Evolutionary conservation across 2,888 invertebrate species (phyloP), one percentile per base, ranked within the genome.

Genomic region (Euzetes globulus): DNA sequence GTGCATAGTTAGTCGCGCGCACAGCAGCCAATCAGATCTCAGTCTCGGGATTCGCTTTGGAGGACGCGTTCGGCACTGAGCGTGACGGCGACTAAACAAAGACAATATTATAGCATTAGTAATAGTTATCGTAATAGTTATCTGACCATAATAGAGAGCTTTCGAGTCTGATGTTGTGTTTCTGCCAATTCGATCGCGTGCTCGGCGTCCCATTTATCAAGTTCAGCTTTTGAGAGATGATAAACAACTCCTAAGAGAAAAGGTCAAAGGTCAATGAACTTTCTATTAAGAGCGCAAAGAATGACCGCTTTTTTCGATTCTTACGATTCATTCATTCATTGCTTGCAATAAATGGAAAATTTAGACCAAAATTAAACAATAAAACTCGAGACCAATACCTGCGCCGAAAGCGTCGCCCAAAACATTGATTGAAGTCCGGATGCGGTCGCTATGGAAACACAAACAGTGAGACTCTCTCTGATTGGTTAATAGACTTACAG

Each of bases 341-440:
- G 33, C 11, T 71, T 19, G 71, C 19, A 19, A 71, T n/a, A 71
- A 52, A 68, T 25, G 29, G 68, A 25, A 29, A 33, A 33, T 13
- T 27, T 33, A 6, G 4, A 33, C 4, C 5, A 33, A 33, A 33
- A 33, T 6, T 6, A 33, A 33, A 33, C 33, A 6, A 9, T 33
- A 33, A 33, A 33, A 33, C 33, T 33, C 33, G 11, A 86, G 85
- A n/a, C n/a, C n/a, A 73, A 85, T 84, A 60, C 85, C 86, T n/a
- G 86, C 86, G 27, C 86, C 86, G 79, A 83, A 86, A 68, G 85
- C 85, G 80, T 86, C 86, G 29, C 86, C 86, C 25, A 87, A 80
- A 6, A 86, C 86, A 79, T 86, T 86, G 78, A 86, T 83, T 1
- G 86, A 84, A 13, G 86, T 86, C 72, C 86, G 81, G 75, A 86